Conservation (phyloP, 2,113 vertebrate genomes). For the Pyrgilauda ruficollis region DNA sequence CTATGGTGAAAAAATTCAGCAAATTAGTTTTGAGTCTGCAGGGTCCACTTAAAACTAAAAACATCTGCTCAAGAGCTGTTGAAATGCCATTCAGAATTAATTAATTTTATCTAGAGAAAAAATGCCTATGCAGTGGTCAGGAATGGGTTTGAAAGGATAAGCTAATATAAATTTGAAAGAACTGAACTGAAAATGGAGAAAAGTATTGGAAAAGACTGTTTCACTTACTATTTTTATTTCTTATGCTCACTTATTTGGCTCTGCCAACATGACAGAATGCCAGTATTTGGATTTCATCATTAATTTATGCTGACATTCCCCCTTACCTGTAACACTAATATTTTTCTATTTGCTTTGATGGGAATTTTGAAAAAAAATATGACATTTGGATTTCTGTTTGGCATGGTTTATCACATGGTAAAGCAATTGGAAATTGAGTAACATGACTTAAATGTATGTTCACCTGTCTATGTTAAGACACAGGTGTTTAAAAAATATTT, state of each 20-base stretch:
- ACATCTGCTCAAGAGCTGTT: slow-evolving; percentile 32
- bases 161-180: not conserved
- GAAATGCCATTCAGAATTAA: slow-evolving; percentile 41
- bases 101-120: slow-evolving; percentile 24
- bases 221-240: not conserved
- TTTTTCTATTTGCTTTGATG: not conserved
- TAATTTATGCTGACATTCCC: not conserved
- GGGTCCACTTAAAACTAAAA: slow-evolving; percentile 41
- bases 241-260: not conserved
- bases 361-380: slow-evolving; percentile 1
- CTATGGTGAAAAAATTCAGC: not conserved
- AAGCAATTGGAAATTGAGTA: not conserved
- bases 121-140: not conserved
- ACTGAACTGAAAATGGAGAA: not conserved
- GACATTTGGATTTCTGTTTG: not conserved
- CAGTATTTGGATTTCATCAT: not conserved
- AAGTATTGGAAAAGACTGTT: not conserved
- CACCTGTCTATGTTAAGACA: not conserved
- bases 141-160: not conserved
- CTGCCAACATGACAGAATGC: not conserved
- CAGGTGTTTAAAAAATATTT: not conserved
- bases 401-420: not conserved
- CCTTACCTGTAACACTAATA: not conserved
- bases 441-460: not conserved
- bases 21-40: slow-evolving; percentile 23